These are phyloP conservation scores for Mellilla xanthometata DNA, from an alignment of 2,888 invertebrate species.

Conservation along the genomic window DNA sequence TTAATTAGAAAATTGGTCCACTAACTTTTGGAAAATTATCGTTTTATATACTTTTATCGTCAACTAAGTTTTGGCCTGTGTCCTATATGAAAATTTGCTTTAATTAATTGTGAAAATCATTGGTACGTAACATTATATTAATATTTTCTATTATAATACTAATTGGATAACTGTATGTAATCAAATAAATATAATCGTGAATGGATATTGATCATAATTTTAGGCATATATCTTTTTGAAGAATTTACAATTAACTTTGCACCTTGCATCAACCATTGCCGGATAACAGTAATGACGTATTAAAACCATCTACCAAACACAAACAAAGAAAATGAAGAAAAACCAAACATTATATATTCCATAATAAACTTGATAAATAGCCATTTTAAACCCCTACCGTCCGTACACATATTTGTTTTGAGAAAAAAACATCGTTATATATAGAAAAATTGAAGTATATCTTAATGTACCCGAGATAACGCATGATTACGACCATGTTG, in stretches of 20 bases:
- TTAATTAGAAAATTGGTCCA: constrained; percentile 47
- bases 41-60: too few relatives aligned
- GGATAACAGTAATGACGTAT: too few relatives aligned
- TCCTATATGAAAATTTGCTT: too few relatives aligned
- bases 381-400: constrained; percentile 54
- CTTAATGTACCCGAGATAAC: constrained; percentile 17
- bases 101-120: constrained; percentile 1
- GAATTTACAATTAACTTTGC: constrained; percentile 55
- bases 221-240: constrained; percentile 65
- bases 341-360: too few relatives aligned
- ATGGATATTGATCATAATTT: constrained; percentile 37
- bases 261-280: constrained; percentile 22
- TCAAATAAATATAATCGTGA: constrained; percentile 26
- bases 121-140: not conserved
- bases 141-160: not conserved
- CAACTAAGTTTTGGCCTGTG: too few relatives aligned
- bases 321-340: too few relatives aligned
- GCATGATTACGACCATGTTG: constrained; percentile 43
- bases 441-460: not conserved
- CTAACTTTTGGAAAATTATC: constrained; percentile 2
- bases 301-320: too few relatives aligned
- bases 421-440: constrained; percentile 4
- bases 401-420: constrained; percentile 39
- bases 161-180: constrained; percentile 11
- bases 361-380: constrained; percentile 3